Conservation (phyloP, 1,140 invertebrate genomes). For the Hyposmocoma kahamanoa region DNA sequence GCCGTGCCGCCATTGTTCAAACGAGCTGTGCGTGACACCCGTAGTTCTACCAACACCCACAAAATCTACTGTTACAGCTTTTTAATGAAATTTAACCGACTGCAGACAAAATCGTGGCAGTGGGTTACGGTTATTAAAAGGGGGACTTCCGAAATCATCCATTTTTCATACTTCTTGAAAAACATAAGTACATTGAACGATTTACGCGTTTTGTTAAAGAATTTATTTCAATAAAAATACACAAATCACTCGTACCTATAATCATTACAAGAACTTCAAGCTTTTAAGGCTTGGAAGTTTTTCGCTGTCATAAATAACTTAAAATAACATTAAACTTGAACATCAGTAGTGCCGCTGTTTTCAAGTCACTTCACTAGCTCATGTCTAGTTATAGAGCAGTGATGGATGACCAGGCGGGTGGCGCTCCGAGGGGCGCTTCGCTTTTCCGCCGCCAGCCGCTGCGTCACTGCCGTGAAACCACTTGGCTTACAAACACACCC, state of each 20-base stretch:
- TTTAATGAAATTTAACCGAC: constrained; percentile 23
- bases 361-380: background rate
- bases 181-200: no score
- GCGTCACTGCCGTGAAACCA: background rate
- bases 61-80: constrained; percentile 9
- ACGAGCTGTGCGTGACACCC: constrained; percentile 44
- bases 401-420: constrained; percentile 11
- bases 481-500: background rate
- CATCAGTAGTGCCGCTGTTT: background rate
- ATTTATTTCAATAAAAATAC: no score
- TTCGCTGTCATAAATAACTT: background rate
- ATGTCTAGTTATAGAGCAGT: background rate
- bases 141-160: no score
- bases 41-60: constrained; percentile 34
- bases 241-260: no score
- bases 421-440: background rate
- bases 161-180: no score
- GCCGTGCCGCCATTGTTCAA: constrained; percentile 50
- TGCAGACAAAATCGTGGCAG: constrained; percentile 2
- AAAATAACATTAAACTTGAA: background rate
- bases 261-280: background rate
- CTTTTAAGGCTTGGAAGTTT: background rate
- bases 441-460: background rate
- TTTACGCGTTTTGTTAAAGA: no score
- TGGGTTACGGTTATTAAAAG: background rate